Evolutionary conservation across 2,797 vertebrate species (phyloP), one percentile per base, ranked within the genome.

Genomic region (Rhynchotus rufescens): DNA sequence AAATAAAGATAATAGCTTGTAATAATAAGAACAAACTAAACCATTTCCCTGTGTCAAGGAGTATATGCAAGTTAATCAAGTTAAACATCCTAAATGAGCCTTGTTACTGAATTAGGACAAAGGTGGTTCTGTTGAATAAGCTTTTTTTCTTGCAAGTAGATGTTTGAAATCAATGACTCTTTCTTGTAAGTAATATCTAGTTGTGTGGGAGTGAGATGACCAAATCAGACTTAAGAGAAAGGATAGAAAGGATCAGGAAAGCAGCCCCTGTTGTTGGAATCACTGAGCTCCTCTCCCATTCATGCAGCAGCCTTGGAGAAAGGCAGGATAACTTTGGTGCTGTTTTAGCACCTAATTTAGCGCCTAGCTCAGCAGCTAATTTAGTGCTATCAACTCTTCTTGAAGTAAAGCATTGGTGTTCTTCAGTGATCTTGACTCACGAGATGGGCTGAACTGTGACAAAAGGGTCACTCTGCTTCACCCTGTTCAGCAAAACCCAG

Each of bases 1-100:
- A 93, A 95, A 78, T 87, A 81, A 94, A 84, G 80, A 45, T 92
- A 94, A 84, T 80, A 74, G 78, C 36, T 86, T 65, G n/a, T 78
- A 83, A 73, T 93, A 92, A 16, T 77, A 84, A 56, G 84, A 90
- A 75, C 61, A 86, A 84, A 94, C 72, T 51, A 89, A 82, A 45
- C 67, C 72, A 79, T 76, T 89, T 90, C 36, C 87, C 59, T 82
- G 17, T 6, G 2, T 89, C 36, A 84, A 94, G 62, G 25, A 82
- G 47, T 68, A 65, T 78, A 22, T 60, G 49, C 51, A 93, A 73
- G 56, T 62, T 90, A 66, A 30, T 38, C 47, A 71, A 81, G 2
- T 61, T 77, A 66, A 78, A 92, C 57, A 73, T 5, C 85, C 54
- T 1, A 36, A 36, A 36, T 36, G 32, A 78, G 34, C 42, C 52